Evolutionary conservation across 2,888 invertebrate species (phyloP).

Genomic region (Amaurobius ferox): DNA sequence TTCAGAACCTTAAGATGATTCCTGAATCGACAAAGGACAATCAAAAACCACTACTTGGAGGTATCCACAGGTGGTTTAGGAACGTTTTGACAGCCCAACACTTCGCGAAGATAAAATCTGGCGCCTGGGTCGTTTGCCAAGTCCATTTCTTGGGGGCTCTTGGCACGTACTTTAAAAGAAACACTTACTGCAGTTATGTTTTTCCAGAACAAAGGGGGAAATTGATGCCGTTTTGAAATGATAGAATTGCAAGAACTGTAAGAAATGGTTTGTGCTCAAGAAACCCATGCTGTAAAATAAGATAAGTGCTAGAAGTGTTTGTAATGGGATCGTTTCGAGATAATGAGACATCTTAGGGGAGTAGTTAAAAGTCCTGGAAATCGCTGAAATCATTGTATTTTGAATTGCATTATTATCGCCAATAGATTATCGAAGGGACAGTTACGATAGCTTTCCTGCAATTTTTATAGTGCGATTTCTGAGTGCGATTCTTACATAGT

Average conservation of each 20-base stretch:
- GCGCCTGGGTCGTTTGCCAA: conserved; percentile 33
- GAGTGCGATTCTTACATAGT: too few relatives aligned
- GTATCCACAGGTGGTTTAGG: background rate
- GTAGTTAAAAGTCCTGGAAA: too few relatives aligned
- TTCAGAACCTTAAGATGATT: too few relatives aligned
- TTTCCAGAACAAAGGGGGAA: background rate
- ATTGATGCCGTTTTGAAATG: background rate
- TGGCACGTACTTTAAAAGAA: conserved; percentile 30
- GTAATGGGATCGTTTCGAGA: too few relatives aligned
- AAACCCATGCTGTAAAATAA: background rate
- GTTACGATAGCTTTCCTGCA: too few relatives aligned
- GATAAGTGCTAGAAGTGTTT: background rate
- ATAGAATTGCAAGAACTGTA: background rate
- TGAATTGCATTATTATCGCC: too few relatives aligned
- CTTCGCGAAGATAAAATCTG: conserved; percentile 47
- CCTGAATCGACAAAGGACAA: too few relatives aligned
- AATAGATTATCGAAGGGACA: too few relatives aligned
- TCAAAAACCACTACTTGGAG: background rate
- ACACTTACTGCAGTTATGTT: background rate
- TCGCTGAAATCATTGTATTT: too few relatives aligned
- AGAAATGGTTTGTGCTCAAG: background rate
- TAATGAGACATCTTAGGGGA: too few relatives aligned
- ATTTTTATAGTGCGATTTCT: too few relatives aligned
- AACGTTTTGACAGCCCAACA: background rate
- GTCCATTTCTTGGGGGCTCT: conserved; percentile 27